Evolutionary conservation across 2,888 invertebrate genomes (phyloP), one percentile per base, ranked within the genome.

Genomic region (Xylota segnis): DNA sequence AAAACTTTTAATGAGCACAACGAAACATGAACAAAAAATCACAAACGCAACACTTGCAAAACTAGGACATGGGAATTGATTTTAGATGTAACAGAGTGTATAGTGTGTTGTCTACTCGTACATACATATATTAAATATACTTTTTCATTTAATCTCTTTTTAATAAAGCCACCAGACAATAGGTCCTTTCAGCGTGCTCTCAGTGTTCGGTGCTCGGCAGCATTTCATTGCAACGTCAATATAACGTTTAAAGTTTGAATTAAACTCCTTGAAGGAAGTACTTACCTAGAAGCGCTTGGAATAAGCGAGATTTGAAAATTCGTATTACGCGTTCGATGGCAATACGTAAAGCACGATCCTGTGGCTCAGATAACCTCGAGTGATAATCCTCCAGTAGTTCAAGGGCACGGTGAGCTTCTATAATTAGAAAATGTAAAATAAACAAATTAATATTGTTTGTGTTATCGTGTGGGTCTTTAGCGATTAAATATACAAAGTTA

Each of bases 311-410:
- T 93, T 99, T 99, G 94, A 99, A 99, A 93, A 99, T 98, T 90
- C 98, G 95, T 93, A 99, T 99, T 91, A 99, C 98, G 89, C 98
- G 95, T 93, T 99, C 99, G 92, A 99, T 98, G 89, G 98, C 98
- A 90, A 97, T 95, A 89, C 98, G 95, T 89, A 99, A 95, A 91
- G 98, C 98, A 91, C 97, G 96, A 93, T 99, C 99, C 92, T 98
- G 97, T 72, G 98, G 97, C 92, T 96, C 96, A 89, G 96, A 96
- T 90, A 99, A 94, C 93, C 98, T 97, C 89, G 97, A 96, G 93
- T 99, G 98, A 93, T 99, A 99, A 93, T 99, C 99, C 94, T 99
- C 99, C 91, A 99, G 95, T 91, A 99, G 95, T 94, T 99, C 99
- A 91, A 99, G 94, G 88, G 99, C 99, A 93, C 98, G 96, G 93